Conservation (phyloP, 2,888 invertebrate species). For the Tuberolachnus salignus region DNA sequence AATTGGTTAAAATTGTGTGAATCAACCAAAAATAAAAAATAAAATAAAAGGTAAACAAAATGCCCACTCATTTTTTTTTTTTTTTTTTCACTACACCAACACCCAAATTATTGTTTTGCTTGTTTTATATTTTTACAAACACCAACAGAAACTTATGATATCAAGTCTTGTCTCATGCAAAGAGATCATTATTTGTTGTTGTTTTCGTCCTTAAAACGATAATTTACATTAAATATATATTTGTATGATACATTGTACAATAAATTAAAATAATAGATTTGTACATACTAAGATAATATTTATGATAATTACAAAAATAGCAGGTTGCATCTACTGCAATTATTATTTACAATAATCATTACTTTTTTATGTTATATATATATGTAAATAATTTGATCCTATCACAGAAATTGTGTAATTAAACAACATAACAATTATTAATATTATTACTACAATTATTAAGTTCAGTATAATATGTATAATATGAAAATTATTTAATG, state of each 20-base stretch:
- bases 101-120: conserved; percentile 42
- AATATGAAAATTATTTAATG: conserved; percentile 17
- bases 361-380: conserved; percentile 30
- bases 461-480: not conserved
- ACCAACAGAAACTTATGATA: conserved; percentile 54
- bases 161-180: conserved; percentile 53
- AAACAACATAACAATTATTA: conserved; percentile 47
- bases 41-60: conserved; percentile 50
- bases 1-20: conserved; percentile 46
- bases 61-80: conserved; percentile 51
- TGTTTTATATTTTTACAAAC: conserved; percentile 46
- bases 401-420: conserved; percentile 54
- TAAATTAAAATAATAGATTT: conserved; percentile 32
- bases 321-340: conserved; percentile 25
- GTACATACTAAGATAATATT: conserved; percentile 21
- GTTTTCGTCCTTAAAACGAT: conserved; percentile 44
- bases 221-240: conserved; percentile 46
- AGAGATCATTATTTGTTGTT: conserved; percentile 53
- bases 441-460: conserved; percentile 34
- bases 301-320: conserved; percentile 54
- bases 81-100: conserved; percentile 49
- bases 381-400: conserved; percentile 50
- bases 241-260: conserved; percentile 29
- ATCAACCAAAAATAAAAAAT: conserved; percentile 35
- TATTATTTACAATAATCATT: conserved; percentile 34